Conservation (phyloP, 2,113 vertebrate species). For the Panurus biarmicus region DNA sequence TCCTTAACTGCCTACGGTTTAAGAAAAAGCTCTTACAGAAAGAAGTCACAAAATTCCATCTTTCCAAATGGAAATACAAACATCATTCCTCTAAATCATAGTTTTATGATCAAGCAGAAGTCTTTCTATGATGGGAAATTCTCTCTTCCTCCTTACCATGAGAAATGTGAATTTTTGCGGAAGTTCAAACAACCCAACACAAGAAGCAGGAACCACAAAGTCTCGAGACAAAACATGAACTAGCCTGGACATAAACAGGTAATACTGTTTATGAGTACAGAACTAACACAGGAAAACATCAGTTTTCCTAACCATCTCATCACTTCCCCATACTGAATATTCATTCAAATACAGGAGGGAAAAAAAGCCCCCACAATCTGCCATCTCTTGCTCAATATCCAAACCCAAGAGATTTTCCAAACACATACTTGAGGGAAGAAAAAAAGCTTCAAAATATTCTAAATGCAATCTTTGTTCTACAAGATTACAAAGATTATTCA, state of each 20-base stretch:
- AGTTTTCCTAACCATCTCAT: not conserved
- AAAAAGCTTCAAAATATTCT: not conserved
- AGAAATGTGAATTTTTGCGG: accelerated
- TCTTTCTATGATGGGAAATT: not conserved
- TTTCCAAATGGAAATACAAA: not conserved
- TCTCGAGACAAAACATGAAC: not conserved
- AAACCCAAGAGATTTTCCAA: not conserved
- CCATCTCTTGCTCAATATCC: not conserved
- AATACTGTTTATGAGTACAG: not conserved
- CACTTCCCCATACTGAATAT: not conserved
- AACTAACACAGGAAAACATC: not conserved
- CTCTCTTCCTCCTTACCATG: not conserved
- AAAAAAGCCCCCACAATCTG: accelerated
- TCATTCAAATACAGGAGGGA: not conserved
- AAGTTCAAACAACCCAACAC: not conserved
- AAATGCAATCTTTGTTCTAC: not conserved
- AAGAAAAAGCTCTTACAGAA: not conserved
- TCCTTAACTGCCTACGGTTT: not conserved
- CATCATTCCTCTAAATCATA: not conserved
- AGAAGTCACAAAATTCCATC: not conserved
- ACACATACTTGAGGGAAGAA: not conserved
- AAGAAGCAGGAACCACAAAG: not conserved
- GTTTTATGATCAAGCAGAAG: not conserved
- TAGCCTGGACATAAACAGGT: not conserved
- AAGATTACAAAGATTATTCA: not conserved